Conservation (phyloP, 2,888 invertebrate genomes). For the Elmis aenea region DNA sequence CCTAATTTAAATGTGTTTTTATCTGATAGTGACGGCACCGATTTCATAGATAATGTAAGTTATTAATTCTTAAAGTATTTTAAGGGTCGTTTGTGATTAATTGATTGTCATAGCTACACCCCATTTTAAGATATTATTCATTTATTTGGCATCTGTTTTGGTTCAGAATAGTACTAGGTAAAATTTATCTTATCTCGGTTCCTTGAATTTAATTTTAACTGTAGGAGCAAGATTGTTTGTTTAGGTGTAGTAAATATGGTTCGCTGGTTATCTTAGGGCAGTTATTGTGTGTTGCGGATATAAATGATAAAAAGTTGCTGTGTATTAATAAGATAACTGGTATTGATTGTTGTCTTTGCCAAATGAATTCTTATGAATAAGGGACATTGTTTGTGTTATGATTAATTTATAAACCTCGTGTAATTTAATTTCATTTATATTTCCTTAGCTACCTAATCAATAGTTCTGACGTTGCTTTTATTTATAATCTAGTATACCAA, state of each 20-base stretch:
- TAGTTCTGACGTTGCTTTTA: slow-evolving; percentile 41
- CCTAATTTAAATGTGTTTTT: slow-evolving; percentile 39
- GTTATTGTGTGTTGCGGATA: no score
- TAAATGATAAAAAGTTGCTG: no score
- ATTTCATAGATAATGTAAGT: slow-evolving; percentile 34
- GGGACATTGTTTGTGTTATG: background rate
- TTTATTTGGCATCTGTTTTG: slow-evolving; percentile 38
- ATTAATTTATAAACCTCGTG: background rate
- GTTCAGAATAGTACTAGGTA: slow-evolving; percentile 20
- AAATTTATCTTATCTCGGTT: slow-evolving; percentile 9
- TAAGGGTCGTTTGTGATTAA: slow-evolving; percentile 1
- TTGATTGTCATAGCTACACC: no score
- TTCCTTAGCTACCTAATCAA: slow-evolving; percentile 37
- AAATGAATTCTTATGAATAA: no score
- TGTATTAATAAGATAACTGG: no score
- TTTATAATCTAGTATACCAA: slow-evolving; percentile 37
- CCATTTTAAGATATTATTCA: no score
- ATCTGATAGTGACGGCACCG: slow-evolving; percentile 39
- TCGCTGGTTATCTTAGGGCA: no score
- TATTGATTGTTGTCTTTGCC: no score
- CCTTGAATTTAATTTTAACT: background rate
- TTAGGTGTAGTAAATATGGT: no score
- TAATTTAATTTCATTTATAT: slow-evolving; percentile 16
- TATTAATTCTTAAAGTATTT: slow-evolving; percentile 17
- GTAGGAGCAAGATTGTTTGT: slow-evolving; percentile 1